Conservation (phyloP, 2,888 invertebrate species). For the Alsophila aescularia region DNA sequence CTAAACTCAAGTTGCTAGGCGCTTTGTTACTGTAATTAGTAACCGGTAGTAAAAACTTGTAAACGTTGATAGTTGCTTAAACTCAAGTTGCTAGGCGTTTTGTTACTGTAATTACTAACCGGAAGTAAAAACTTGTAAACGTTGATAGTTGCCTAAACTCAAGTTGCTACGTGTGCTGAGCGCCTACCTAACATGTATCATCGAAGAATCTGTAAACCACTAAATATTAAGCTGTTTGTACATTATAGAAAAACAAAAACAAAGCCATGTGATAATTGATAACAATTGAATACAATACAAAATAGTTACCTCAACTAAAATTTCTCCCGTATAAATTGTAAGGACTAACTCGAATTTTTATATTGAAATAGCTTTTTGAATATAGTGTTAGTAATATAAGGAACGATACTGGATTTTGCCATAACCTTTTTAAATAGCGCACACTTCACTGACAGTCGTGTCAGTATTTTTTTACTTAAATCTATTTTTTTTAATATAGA, state of each 20-base stretch:
- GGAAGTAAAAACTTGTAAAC: constrained; percentile 5
- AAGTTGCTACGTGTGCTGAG: too few relatives aligned
- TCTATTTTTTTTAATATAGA: too few relatives aligned
- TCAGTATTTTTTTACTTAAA: too few relatives aligned
- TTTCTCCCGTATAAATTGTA: constrained; percentile 9
- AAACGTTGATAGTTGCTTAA: too few relatives aligned
- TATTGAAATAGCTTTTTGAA: constrained; percentile 1
- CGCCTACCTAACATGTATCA: constrained; percentile 14
- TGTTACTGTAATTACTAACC: too few relatives aligned
- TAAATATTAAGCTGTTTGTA: constrained; percentile 39
- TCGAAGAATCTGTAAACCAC: constrained; percentile 24
- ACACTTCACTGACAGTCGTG: too few relatives aligned
- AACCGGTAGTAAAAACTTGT: too few relatives aligned
- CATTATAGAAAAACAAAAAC: constrained; percentile 37
- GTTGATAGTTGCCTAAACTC: too few relatives aligned
- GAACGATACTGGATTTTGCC: constrained; percentile 17
- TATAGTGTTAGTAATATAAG: constrained; percentile 6
- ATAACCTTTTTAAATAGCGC: constrained; percentile 4
- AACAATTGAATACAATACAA: constrained; percentile 58
- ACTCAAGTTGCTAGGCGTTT: too few relatives aligned
- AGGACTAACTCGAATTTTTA: constrained; percentile 10
- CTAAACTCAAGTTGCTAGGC: too few relatives aligned
- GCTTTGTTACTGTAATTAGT: too few relatives aligned
- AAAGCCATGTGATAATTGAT: constrained; percentile 73
- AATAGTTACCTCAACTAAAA: constrained; percentile 64